Conservation (phyloP, 2,888 invertebrate species). For the Leptopterna dolabrata region DNA sequence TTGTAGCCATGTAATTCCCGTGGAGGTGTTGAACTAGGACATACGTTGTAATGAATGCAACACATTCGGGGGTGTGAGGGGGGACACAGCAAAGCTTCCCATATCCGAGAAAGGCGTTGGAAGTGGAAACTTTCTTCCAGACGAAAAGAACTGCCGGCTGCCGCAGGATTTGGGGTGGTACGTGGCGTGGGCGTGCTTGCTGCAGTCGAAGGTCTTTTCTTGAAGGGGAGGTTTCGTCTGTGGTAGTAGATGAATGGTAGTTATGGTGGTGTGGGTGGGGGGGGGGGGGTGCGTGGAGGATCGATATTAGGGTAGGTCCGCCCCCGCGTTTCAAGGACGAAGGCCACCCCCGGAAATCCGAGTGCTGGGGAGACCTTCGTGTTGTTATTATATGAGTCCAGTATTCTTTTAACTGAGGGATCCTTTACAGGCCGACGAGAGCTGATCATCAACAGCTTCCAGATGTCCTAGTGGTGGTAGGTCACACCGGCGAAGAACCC, state of each 20-base stretch:
- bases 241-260: too few species aligned
- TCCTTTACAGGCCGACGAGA: neutral
- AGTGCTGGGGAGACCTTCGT: neutral
- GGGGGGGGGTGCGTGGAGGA: neutral
- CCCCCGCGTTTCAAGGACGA: constrained; percentile 47
- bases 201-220: neutral
- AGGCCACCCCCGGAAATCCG: neutral
- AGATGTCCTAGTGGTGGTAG: neutral
- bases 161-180: constrained; percentile 23
- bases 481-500: too few species aligned
- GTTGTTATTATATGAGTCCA: neutral
- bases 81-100: neutral
- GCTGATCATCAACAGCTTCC: neutral
- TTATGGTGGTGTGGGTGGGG: neutral
- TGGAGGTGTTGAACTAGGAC: too few species aligned
- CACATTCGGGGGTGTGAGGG: neutral
- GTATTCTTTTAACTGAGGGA: neutral
- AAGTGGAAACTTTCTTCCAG: neutral
- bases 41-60: too few species aligned
- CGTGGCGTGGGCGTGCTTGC: neutral
- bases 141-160: neutral
- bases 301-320: constrained; percentile 52
- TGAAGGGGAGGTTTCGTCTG: too few species aligned
- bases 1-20: too few species aligned
- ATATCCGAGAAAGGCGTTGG: neutral